Percentiles rank a stretch among this genome's conserved stretches.
phyloP scores from a whole-genome alignment of 2,888 invertebrate genomes.

The Folsomia candida region DNA sequence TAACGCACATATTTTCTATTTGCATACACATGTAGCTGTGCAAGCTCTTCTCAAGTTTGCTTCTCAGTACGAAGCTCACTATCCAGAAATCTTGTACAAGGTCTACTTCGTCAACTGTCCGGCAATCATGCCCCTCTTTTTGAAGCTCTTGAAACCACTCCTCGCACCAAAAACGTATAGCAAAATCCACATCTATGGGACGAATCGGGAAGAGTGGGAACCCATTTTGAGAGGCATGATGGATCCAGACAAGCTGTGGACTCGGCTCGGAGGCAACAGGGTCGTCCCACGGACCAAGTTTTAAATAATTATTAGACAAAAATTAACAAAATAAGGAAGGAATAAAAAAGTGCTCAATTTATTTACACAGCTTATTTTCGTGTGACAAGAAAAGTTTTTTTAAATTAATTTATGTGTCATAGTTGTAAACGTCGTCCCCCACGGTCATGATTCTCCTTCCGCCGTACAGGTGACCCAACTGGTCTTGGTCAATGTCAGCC shows the following conservation, averaged over 20 bases:
- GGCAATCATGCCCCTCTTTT: slow-evolving; percentile 25
- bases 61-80: slow-evolving; percentile 14
- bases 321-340: no score
- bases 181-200: slow-evolving; percentile 27
- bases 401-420: no score
- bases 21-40: slow-evolving; percentile 24
- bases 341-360: no score
- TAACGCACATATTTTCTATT: not conserved
- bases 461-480: not conserved
- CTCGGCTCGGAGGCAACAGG: not conserved
- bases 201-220: slow-evolving; percentile 28
- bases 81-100: slow-evolving; percentile 30
- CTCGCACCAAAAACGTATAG: slow-evolving; percentile 26
- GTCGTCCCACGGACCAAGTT: no score
- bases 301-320: no score
- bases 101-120: slow-evolving; percentile 31
- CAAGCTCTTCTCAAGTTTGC: slow-evolving; percentile 6
- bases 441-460: not conserved
- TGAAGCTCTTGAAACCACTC: slow-evolving; percentile 28
- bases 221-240: not conserved
- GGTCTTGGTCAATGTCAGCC: not conserved
- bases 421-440: not conserved
- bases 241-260: not conserved
- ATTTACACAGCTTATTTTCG: no score
- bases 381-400: no score